Evolutionary conservation across 1,140 invertebrate genomes (phyloP).

Genomic region (Myzus persicae): DNA sequence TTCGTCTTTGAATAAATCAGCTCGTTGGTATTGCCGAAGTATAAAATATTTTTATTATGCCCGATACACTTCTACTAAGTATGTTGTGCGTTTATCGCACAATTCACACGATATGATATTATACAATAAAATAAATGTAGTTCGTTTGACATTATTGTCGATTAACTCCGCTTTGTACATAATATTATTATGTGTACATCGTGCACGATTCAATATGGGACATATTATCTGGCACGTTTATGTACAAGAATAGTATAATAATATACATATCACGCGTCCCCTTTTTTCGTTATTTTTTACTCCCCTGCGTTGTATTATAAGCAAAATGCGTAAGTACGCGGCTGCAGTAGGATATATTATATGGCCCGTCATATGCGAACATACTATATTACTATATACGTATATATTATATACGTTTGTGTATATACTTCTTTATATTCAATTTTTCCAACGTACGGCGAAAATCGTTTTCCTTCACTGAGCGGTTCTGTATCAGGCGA

Average conservation of each 20-base stretch:
- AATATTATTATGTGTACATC: not conserved
- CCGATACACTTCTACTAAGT: too few species aligned
- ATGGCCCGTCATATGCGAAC: not conserved
- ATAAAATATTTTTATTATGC: too few species aligned
- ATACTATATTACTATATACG: too few species aligned
- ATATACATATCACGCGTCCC: not conserved
- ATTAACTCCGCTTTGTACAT: not conserved
- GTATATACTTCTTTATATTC: not conserved
- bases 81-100: not conserved
- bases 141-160: not conserved
- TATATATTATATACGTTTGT: not conserved
- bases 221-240: not conserved
- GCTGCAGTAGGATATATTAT: not conserved
- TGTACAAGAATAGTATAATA: not conserved
- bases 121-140: not conserved
- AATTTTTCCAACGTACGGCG: not conserved
- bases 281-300: not conserved
- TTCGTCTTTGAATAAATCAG: not conserved
- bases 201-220: not conserved
- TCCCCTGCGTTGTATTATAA: not conserved
- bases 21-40: too few species aligned
- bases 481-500: not conserved
- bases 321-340: not conserved
- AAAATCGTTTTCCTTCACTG: not conserved
- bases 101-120: not conserved